Evolutionary conservation across 2,113 vertebrate species (phyloP), one percentile per base, ranked within the genome.

Genomic region (Stercorarius parasiticus): DNA sequence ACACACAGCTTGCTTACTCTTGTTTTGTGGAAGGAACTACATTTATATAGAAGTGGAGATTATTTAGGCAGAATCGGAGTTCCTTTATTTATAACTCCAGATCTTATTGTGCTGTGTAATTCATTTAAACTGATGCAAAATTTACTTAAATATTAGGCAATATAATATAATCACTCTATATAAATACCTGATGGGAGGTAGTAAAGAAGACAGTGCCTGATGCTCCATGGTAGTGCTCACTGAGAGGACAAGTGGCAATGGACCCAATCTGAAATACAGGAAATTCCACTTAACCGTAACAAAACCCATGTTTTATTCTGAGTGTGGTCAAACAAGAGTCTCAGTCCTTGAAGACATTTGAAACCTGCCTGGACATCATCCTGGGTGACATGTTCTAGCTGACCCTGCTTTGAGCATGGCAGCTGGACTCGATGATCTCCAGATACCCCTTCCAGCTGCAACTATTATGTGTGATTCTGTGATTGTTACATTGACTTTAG

Each of bases 1-100:
- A 70, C 45, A 52, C 20, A 82, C 42, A 95, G 77, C 65, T 95
- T 97, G 21, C 52, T 86, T 95, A 73, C 25, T 77, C 40, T 95
- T 93, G 58, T 94, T 93, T 90, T 89, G 66, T 70, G 38, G 80
- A 94, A 77, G 52, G 58, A 91, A 81, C 7, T 5, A 50, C 38
- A 70, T 72, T 82, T 95, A 74, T 84, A 82, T 62, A 88, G 5
- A 94, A 65, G 88, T 23, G 0, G 2, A 65, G 23, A 66, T 11
- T 78, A 71, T 82, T 87, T 85, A 85, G 59, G 50, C 42, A 82
- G 50, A 69, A 86, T 36, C 55, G 25, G 32, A 92, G 13, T 34
- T 27, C 9, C 4, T 82, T 86, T 2, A 23, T 82, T 88, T 86
- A 22, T 34, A 84, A 79, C 30, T 76, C 65, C 26, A 71, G 29